A percentile compares a stretch with the other conserved stretches of the same genome.
Conservation (phyloP, 2,888 invertebrate species). For the Drosophila gaucha region DNA sequence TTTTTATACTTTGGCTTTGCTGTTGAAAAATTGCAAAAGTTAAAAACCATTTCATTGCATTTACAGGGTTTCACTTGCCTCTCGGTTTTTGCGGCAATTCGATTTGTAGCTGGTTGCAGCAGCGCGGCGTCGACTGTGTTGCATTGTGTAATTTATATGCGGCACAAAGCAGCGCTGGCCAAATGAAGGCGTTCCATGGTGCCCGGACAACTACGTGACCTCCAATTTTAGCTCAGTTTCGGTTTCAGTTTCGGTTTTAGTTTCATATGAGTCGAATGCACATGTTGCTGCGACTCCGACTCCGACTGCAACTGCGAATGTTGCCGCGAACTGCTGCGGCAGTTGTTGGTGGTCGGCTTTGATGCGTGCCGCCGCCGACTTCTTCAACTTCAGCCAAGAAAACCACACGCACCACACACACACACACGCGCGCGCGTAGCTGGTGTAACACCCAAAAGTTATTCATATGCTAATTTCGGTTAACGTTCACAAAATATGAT, state of each 20-base stretch:
- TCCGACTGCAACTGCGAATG: not conserved
- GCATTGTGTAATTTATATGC: constrained; percentile 78
- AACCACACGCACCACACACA: constrained; percentile 49
- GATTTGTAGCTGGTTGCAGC: constrained; percentile 50
- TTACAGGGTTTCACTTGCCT: constrained; percentile 75
- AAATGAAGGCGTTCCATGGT: constrained; percentile 66
- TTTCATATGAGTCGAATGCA: constrained; percentile 63
- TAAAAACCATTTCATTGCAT: constrained; percentile 78
- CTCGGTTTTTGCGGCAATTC: constrained; percentile 56
- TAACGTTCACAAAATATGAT: constrained; percentile 58
- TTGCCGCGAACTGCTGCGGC: constrained; percentile 1
- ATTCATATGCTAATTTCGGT: constrained; percentile 76
- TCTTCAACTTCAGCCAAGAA: constrained; percentile 33
- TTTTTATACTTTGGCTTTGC: not conserved
- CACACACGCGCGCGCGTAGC: constrained; percentile 12
- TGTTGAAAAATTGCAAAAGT: constrained; percentile 75
- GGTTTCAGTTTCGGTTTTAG: constrained; percentile 56
- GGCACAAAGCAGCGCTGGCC: constrained; percentile 44
- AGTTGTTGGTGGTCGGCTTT: constrained; percentile 65
- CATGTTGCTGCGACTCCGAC: constrained; percentile 52
- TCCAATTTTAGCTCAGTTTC: constrained; percentile 70
- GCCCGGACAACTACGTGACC: constrained; percentile 72
- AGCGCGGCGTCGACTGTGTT: constrained; percentile 11
- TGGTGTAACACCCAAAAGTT: constrained; percentile 52
- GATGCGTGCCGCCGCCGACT: constrained; percentile 66